Evolutionary conservation across 2,797 vertebrate genomes (phyloP), one percentile per base, ranked within the genome.

Genomic region (Poecile montanus): DNA sequence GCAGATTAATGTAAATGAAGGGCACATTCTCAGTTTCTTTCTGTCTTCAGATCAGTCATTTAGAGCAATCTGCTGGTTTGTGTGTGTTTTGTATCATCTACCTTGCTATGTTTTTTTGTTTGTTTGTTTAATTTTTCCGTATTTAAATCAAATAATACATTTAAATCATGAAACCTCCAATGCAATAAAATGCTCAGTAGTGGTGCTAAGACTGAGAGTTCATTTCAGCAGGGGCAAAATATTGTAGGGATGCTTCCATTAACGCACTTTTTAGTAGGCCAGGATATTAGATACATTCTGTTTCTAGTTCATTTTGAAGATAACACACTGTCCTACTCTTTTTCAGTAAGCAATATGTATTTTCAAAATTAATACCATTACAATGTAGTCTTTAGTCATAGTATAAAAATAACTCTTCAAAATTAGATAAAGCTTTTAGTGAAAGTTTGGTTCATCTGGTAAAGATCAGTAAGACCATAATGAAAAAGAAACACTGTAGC

Each of bases 391-490:
- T 61, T 89, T 65, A 85, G 62, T 85, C 66, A 80, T 63, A 74
- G 62, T 44, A 79, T 66, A 94, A 93, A 94, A 94, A 81, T 76
- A 93, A 72, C 38, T 68, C 77, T 81, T 84, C 44, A 75, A 79
- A 93, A 93, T 90, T 81, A 68, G 47, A 75, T 91, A 81, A 94
- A 86, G 54, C 47, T 91, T 93, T 90, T 66, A 75, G 50, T 76
- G 83, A 78, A 94, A 86, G 25, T 93, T 91, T 60, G 26, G 29
- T 88, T 88, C 80, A 70, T 91, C 92, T 86, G 56, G 80, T 84
- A 71, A 91, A 90, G 66, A 79, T 91, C 89, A 90, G 63, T 45
- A 72, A 58, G 66, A 72, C 86, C 61, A 65, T 53, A 85, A 83
- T 62, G 18, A 91, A 79, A 87, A 84, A 57, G n/a, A 84, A 94